Evolutionary conservation across 2,797 vertebrate species (phyloP), one percentile per base, ranked within the genome.

Genomic region (Mycteria americana): DNA sequence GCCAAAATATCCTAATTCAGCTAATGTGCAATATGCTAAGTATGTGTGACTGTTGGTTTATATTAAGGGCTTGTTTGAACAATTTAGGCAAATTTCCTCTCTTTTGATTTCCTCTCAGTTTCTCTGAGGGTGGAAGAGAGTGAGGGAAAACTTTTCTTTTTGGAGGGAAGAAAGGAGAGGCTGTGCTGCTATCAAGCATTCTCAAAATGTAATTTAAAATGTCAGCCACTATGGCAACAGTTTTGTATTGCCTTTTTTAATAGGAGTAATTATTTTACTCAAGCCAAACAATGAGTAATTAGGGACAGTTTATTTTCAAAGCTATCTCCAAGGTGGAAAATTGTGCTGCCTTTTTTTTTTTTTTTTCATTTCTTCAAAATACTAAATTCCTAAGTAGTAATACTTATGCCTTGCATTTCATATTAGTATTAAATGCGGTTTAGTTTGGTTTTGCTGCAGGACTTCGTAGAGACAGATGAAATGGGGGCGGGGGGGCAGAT

Each of bases 281-380:
- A 24, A 85, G 89, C 59, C 89, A 94, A 96, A 96, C 92, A 95
- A 94, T 60, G 78, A 82, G 37, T 95, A 93, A 95, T 94, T 95
- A 96, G 84, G 77, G 75, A 70, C 70, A 87, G 43, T 73, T 93
- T 95, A 89, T 91, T 93, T 95, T 85, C 95, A 93, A 91, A 91
- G 64, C 48, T 77, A 28, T 88, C 68, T 91, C 64, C 68, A 93
- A 74, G 75, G 45, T 88, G 43, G 87, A 80, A 92, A 91, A 87
- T 25, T 67, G 25, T 51, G 53, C 51, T 81, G 76, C 51, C 56
- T 60, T 59, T 30, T 7, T 24, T 31, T 3, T 37, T 6, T 41
- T 80, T 73, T 30, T 7, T 31, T 3, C 60, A 8, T 41, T 80
- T 73, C 33, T 84, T 81, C 41, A 74, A 89, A 94, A 75, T 68